Evolutionary conservation across 2,113 vertebrate species (phyloP).

Genomic region (Hippoglossus stenolepis): DNA sequence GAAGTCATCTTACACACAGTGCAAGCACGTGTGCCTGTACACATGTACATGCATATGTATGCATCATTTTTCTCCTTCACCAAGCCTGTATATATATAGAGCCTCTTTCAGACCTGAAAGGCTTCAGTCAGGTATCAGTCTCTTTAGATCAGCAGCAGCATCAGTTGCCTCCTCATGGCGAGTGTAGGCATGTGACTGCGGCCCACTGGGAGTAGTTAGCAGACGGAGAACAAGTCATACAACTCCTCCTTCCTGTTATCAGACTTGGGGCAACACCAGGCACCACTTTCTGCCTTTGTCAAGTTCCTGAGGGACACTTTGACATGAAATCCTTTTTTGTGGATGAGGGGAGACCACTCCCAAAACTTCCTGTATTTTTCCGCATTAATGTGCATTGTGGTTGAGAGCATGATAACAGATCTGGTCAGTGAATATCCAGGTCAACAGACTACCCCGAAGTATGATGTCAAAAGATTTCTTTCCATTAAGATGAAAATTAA

Average conservation of each 20-base stretch:
- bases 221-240: constrained; percentile 49
- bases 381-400: constrained; percentile 50
- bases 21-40: neutral
- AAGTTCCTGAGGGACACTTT: constrained; percentile 57
- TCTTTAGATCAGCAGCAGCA: constrained; percentile 52
- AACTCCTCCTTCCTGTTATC: constrained; percentile 60
- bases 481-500: neutral
- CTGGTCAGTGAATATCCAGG: neutral
- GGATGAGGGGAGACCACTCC: constrained; percentile 51
- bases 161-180: constrained; percentile 42
- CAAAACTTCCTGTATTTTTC: constrained; percentile 49
- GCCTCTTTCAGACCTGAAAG: constrained; percentile 14
- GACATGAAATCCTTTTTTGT: constrained; percentile 65
- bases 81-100: constrained; percentile 9
- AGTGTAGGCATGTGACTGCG: constrained; percentile 47
- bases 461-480: neutral
- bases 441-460: neutral
- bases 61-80: constrained; percentile 17
- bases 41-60: constrained; percentile 13
- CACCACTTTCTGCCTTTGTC: constrained; percentile 60
- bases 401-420: constrained; percentile 33
- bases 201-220: constrained; percentile 69
- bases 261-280: constrained; percentile 59
- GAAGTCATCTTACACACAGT: no score
- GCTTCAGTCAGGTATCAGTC: constrained; percentile 43